Base-by-base conservation (phyloP, 2,797 vertebrate species). In the Crenuchus spilurus region DNA sequence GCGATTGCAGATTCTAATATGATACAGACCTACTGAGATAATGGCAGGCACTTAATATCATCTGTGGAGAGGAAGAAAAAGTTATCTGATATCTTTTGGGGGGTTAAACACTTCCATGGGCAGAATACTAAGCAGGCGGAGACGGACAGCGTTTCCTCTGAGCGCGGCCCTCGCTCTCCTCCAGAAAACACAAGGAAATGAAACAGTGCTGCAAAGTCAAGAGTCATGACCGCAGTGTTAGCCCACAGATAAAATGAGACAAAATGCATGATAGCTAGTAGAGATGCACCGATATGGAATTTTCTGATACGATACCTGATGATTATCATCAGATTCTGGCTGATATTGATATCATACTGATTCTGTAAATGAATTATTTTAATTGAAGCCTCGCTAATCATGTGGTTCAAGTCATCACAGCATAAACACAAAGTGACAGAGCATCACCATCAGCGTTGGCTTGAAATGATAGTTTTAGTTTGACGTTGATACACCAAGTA, bases 21-120 rank as follows among this genome's bases (percentile, higher is more conserved):
- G 97, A 99, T 98, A 98, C 94, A 96, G 97, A 96, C 94, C 96
- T 96, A 92, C 91, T 84, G 94, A 96, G 96, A 99, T 98, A 99
- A 99, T 99, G 94, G 95, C 93, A 95, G 92, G 93, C 95, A 98
- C 96, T 98, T 97, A 96, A 97, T 97, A 95, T 96, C 93, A 91
- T 94, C 90, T 91, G 89, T 89, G 89, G 89, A 90, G 90, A 87
- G 92, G 93, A 87, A 92, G 92, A 92, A 94, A 93, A 96, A 97
- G 93, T 98, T 98, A 98, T 97, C 96, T 96, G 95, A 96, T 97
- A 96, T 98, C 95, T 96, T 96, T 91, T 92, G 92, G 94, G 93
- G 96, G 94, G 95, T 96, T 95, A 96, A 96, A 96, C 90, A 91
- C 87, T 94, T 94, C 91, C 93, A 92, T 91, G 93, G 91, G 87